Conservation (phyloP, 2,797 vertebrate genomes). For the Podarcis lilfordi region DNA sequence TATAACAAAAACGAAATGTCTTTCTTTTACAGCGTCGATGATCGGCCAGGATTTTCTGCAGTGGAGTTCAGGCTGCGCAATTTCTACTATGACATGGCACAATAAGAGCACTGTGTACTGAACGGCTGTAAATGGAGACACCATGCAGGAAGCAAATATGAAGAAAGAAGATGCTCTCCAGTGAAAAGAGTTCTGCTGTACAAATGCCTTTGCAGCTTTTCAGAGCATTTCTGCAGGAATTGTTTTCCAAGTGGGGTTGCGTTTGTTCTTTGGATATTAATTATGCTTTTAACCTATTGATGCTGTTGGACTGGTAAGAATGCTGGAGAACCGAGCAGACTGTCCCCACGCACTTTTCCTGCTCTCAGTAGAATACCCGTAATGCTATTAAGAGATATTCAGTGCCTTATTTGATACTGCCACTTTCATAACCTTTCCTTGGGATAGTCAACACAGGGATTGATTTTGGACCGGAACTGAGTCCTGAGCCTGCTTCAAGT, state of each 20-base stretch:
- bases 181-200: background rate
- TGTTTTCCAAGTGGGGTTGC: background rate
- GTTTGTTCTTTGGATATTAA: background rate
- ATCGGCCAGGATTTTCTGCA: constrained; percentile 85
- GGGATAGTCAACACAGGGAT: background rate
- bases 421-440: background rate
- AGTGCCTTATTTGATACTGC: background rate
- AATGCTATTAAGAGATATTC: background rate
- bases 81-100: constrained; percentile 91
- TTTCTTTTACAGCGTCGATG: constrained; percentile 79
- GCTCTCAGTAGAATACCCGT: background rate
- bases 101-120: constrained; percentile 43
- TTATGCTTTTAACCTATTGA: background rate
- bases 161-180: background rate
- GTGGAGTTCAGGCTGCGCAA: constrained; percentile 90
- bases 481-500: background rate
- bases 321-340: background rate
- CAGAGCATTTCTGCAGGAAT: background rate
- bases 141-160: background rate
- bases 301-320: background rate
- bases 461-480: background rate
- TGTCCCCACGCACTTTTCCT: background rate
- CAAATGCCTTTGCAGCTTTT: constrained; percentile 31
- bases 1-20: background rate
- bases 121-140: background rate